phyloP scores from a whole-genome alignment of 1,140 invertebrate species.

The Drosophila nasuta region DNA sequence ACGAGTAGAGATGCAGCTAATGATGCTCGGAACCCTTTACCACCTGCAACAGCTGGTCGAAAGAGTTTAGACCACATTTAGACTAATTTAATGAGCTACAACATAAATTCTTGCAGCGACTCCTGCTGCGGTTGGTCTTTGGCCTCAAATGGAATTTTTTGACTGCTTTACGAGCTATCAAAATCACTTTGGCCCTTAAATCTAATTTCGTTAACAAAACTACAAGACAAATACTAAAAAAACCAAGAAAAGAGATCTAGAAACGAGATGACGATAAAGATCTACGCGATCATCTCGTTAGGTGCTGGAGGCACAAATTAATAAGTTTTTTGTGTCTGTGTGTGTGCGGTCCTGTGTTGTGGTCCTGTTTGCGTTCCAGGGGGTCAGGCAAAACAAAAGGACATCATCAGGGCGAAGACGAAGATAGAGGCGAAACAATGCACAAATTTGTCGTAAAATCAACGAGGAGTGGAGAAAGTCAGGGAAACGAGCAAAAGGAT shows the following conservation, averaged over 20 bases:
- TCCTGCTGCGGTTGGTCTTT: conserved; percentile 74
- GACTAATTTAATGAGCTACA: conserved; percentile 80
- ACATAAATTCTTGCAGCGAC: conserved; percentile 69
- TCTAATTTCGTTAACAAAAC: conserved; percentile 79
- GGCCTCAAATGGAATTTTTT: conserved; percentile 67
- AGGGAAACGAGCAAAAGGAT: conserved; percentile 51
- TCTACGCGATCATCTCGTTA: conserved; percentile 30
- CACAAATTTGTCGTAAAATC: conserved; percentile 76
- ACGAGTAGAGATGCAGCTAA: conserved; percentile 9
- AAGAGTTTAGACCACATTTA: conserved; percentile 49
- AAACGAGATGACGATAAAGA: conserved; percentile 51
- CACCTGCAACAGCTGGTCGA: conserved; percentile 34
- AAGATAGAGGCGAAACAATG: conserved; percentile 54
- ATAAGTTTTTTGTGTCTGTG: conserved; percentile 58
- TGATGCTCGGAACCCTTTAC: conserved; percentile 42
- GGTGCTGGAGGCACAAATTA: conserved; percentile 79
- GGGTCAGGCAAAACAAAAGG: conserved; percentile 70
- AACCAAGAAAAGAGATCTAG: conserved; percentile 19
- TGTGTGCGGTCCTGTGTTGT: conserved; percentile 63
- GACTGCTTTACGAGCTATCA: conserved; percentile 81
- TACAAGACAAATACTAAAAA: conserved; percentile 68
- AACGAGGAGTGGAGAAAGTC: conserved; percentile 63
- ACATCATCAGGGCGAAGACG: conserved; percentile 64
- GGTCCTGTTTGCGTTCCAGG: conserved; percentile 64
- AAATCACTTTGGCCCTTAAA: conserved; percentile 78